Percentiles rank a stretch among this genome's conserved stretches.
Conservation (phyloP, 2,113 vertebrate species). For the Paradisaea rubra region DNA sequence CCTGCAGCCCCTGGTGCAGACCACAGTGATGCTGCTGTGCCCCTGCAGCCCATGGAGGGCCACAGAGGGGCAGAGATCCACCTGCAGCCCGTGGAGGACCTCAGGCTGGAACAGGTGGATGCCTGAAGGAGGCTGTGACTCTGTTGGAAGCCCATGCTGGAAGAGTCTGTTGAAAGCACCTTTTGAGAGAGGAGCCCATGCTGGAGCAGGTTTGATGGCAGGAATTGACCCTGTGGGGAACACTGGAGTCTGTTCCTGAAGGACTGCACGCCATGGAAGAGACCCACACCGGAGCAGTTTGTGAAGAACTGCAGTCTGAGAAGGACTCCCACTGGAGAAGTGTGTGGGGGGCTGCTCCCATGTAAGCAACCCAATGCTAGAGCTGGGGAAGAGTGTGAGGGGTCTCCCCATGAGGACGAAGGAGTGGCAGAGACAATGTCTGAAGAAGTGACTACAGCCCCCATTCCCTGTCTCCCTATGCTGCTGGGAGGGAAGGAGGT, state of each 20-base stretch:
- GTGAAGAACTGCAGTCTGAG: background rate
- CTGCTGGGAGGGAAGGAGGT: background rate
- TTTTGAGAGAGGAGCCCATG: background rate
- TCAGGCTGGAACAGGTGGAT: background rate
- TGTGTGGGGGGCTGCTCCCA: rapidly evolving
- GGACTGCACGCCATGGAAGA: background rate
- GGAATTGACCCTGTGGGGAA: background rate
- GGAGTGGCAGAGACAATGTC: background rate
- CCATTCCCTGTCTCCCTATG: background rate
- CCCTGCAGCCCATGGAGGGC: background rate
- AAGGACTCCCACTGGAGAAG: background rate
- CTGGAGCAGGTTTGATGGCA: background rate
- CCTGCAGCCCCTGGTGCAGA: background rate
- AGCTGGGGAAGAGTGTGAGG: background rate
- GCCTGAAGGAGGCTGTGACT: background rate
- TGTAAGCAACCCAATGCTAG: background rate
- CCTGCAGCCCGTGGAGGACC: rapidly evolving
- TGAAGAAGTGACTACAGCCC: background rate
- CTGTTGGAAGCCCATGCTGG: background rate
- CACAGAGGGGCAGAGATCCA: too few species aligned
- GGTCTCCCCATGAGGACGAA: background rate
- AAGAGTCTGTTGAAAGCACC: background rate
- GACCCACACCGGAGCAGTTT: background rate
- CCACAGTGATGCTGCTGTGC: background rate
- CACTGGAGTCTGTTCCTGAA: background rate